phyloP scores from a whole-genome alignment of 37 sponge, comb jelly and placozoan species.

The Petrosia ficiformis region DNA sequence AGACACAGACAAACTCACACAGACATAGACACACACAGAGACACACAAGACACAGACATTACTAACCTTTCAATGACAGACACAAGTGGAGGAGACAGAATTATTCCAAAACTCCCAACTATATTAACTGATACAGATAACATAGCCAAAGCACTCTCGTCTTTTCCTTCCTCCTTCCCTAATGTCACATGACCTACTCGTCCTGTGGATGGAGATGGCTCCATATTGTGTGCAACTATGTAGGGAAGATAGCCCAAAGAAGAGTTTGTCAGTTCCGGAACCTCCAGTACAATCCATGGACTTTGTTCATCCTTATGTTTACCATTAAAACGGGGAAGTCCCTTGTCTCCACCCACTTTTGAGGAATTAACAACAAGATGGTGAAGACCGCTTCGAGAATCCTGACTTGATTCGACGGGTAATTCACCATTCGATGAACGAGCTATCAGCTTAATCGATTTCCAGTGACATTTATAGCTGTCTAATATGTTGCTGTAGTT shows the following conservation, averaged over 20 bases:
- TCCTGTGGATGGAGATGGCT: no score
- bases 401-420: background rate
- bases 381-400: background rate
- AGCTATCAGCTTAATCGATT: background rate
- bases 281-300: background rate
- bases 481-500: background rate
- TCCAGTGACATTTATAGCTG: background rate
- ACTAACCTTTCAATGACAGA: conserved; percentile 20
- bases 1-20: no score
- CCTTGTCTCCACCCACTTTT: no score
- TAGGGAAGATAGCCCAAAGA: background rate
- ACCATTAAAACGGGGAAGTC: no score
- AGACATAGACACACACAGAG: background rate
- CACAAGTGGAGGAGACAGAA: conserved; percentile 27
- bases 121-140: conserved; percentile 17
- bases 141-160: background rate
- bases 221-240: no score
- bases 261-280: background rate
- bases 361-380: no score
- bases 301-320: no score
- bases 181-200: no score
- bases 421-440: background rate
- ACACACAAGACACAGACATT: background rate
- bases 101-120: conserved; percentile 3
- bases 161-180: background rate